Conservation (phyloP, 2,113 vertebrate species). For the Tangachromis dhanisi region DNA sequence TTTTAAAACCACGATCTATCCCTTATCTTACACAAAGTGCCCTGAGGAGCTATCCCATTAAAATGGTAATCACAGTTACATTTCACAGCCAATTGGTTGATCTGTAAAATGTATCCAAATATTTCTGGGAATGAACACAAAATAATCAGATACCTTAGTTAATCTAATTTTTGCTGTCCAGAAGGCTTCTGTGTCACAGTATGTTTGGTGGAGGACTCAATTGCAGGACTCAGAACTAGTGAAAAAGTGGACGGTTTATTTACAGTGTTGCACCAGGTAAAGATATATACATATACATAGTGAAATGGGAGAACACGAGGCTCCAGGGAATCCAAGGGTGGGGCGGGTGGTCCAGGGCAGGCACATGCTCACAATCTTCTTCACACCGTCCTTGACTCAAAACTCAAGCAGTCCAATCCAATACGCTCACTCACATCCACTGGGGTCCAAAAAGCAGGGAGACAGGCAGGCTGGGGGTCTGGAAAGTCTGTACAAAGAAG, state of each 20-base stretch:
- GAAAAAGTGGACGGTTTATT: neutral
- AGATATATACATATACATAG: neutral
- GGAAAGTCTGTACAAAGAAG: neutral
- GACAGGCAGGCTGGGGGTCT: rapidly evolving
- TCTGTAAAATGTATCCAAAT: neutral
- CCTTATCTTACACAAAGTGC: neutral
- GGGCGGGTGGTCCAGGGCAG: neutral
- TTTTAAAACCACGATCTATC: neutral
- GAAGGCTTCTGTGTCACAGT: neutral
- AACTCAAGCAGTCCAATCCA: neutral
- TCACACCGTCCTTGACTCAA: rapidly evolving
- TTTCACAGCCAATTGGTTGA: neutral
- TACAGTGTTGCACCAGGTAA: rapidly evolving
- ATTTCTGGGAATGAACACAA: neutral
- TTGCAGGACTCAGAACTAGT: neutral
- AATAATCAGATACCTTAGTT: neutral
- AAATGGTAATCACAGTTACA: rapidly evolving
- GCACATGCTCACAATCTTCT: neutral
- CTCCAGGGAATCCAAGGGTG: neutral
- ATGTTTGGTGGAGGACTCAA: neutral
- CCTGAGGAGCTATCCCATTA: neutral
- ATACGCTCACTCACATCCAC: neutral
- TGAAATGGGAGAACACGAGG: rapidly evolving
- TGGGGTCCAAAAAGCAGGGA: neutral
- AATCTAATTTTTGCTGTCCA: neutral